Evolutionary conservation across 2,888 invertebrate species (phyloP).

Genomic region (Brachyptera risi): DNA sequence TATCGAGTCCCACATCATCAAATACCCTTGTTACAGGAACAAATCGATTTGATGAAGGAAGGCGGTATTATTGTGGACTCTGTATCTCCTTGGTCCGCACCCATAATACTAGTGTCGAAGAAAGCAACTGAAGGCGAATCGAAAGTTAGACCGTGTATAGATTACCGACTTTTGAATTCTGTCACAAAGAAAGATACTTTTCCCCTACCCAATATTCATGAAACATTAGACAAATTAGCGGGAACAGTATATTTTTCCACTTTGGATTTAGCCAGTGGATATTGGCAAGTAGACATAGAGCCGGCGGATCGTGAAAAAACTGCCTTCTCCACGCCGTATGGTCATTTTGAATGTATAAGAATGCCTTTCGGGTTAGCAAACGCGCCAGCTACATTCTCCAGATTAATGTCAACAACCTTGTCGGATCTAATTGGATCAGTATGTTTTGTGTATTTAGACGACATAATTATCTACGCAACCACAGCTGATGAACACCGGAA

Average conservation of each 20-base stretch:
- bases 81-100: background rate
- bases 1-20: background rate
- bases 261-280: background rate
- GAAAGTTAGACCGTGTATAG: background rate
- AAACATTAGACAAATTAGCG: background rate
- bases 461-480: background rate
- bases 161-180: conserved; percentile 4
- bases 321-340: background rate
- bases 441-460: background rate
- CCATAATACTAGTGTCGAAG: background rate
- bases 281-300: background rate
- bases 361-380: background rate
- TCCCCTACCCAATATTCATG: background rate
- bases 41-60: background rate
- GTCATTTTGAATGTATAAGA: background rate
- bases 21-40: background rate
- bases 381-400: background rate
- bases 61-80: background rate
- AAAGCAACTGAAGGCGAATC: background rate
- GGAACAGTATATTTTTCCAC: background rate
- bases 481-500: background rate
- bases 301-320: background rate
- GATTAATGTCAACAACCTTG: background rate
- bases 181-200: background rate
- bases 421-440: background rate